Percentiles rank a stretch among this genome's conserved stretches.
phyloP scores from a whole-genome alignment of 2,888 invertebrate species.

The Melinaea menophilus region DNA sequence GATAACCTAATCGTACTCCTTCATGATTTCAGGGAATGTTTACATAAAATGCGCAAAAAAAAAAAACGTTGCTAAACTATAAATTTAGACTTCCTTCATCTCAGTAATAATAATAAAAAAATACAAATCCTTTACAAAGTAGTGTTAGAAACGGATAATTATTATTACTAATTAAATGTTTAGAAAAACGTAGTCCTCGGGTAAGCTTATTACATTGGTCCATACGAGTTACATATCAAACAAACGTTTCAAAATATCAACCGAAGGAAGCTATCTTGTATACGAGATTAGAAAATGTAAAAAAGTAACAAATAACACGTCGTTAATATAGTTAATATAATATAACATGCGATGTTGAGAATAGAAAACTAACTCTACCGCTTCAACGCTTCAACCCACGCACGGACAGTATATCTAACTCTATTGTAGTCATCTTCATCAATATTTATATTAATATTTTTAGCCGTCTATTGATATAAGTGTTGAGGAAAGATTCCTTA shows the following conservation, averaged over 20 bases:
- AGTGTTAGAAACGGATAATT: no score
- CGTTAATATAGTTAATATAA: conserved; percentile 19
- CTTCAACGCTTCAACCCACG: no score
- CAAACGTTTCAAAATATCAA: neutral
- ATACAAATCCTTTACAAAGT: no score
- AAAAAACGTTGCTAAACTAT: neutral
- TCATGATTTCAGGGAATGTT: conserved; percentile 48
- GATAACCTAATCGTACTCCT: neutral
- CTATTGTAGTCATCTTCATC: conserved; percentile 48
- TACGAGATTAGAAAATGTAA: conserved; percentile 30
- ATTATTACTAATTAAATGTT: neutral
- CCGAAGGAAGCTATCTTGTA: conserved; percentile 6
- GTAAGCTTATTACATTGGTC: conserved; percentile 18
- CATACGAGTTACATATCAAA: conserved; percentile 12
- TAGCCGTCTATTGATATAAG: no score
- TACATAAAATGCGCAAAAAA: conserved; percentile 51
- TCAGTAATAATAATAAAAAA: neutral
- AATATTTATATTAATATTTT: conserved; percentile 29
- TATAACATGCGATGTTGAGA: conserved; percentile 27
- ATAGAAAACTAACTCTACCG: conserved; percentile 57
- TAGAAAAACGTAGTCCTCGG: neutral
- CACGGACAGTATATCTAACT: conserved; percentile 13
- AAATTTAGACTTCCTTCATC: neutral
- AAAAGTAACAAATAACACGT: conserved; percentile 39
- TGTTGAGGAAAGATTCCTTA: conserved; percentile 8